Evolutionary conservation across 1,140 invertebrate genomes (phyloP), one percentile per base, ranked within the genome.

Genomic region (Pygmarrhopalites habei): DNA sequence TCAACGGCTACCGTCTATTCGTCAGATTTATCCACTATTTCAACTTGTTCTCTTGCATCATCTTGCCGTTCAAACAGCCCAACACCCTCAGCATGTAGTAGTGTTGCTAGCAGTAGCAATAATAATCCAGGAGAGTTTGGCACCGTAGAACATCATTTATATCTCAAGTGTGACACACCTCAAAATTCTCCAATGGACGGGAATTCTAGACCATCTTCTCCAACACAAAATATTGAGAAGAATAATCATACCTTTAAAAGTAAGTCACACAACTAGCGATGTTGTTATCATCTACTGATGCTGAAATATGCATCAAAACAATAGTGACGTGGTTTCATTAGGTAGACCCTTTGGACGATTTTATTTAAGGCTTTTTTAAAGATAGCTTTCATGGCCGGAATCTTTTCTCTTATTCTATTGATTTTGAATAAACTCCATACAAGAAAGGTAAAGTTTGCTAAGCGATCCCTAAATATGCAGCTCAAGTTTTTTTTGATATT

Each of bases 1-100:
- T 66, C 68, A 4, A 70, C 68, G 2, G 67, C 65, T n/a, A 67
- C 65, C 26, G 65, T 70, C 25, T 70, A 60, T 47, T 67, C 68
- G 5, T 41, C 62, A 1, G 53, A 66, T 14, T n/a, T 65, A 10
- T 70, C 68, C 4, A 62, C 35, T 15, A 46, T 67, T 23, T 60
- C 66, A 1, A 58, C 62, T 4, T 58, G 49, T 51, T 65, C 58
- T 17, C 39, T 65, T 44, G 30, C 68, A 26, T 62, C 62, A 17
- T 53, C 51, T 28, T 58, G 32, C 41, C 14, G 58, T 1, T 41
- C 56, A 3, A 29, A 23, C 21, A 65, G 57, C 55, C 43, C 57
- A 21, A 53, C 41, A n/a, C 61, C 62, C 15, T 46, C 32, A 3
- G 12, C 61, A 4, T 58, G 30, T n/a, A 26, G 57, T 43, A 58